Percentiles rank a stretch among this genome's conserved stretches.
phyloP scores from a whole-genome alignment of 2,797 vertebrate genomes.

The Danio tinwini region DNA sequence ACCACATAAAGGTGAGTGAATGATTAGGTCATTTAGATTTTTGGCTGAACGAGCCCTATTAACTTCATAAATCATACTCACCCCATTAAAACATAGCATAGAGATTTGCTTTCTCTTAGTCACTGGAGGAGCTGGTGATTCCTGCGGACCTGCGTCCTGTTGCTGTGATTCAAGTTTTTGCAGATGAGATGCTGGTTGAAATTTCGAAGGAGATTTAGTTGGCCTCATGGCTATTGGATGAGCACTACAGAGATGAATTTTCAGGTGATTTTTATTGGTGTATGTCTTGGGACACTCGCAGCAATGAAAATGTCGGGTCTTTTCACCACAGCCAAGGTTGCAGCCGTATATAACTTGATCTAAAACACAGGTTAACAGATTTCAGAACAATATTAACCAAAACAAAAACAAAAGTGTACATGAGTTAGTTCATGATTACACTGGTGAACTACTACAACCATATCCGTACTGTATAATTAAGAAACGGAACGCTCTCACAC shows the following conservation, averaged over 20 bases:
- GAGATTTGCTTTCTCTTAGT: background rate
- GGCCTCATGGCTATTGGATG: background rate
- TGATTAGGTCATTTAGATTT: too few species aligned
- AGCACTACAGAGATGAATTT: background rate
- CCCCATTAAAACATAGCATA: too few species aligned
- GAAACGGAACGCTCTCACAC: background rate
- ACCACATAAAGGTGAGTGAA: too few species aligned
- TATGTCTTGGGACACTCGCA: conserved; percentile 9
- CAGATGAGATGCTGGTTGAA: background rate
- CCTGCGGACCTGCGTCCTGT: too few species aligned
- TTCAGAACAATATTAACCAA: background rate
- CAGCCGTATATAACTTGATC: conserved; percentile 22
- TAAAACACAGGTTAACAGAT: background rate
- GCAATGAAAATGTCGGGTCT: conserved; percentile 23
- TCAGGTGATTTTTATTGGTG: background rate
- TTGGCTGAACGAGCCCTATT: too few species aligned
- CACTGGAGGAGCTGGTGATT: background rate
- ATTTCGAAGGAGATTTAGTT: background rate
- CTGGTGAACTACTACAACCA: too few species aligned
- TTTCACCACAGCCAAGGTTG: background rate
- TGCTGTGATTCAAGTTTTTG: background rate
- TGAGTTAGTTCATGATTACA: too few species aligned
- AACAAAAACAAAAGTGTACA: background rate
- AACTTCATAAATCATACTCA: too few species aligned
- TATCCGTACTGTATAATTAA: too few species aligned